phyloP scores from a whole-genome alignment of 2,113 vertebrate genomes.

The Nicator chloris region DNA sequence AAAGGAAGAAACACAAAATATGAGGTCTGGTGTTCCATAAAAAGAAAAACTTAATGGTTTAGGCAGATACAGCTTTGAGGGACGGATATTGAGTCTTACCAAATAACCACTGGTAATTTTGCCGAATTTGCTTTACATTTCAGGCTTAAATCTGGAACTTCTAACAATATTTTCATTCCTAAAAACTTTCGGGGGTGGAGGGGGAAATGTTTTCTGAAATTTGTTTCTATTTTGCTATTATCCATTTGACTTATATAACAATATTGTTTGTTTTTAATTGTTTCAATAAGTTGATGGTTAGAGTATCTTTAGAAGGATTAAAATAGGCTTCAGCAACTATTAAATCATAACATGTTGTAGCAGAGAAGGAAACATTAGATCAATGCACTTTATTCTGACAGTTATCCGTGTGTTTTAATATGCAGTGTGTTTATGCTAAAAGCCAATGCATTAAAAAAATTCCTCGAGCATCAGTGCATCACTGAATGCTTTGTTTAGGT shows the following conservation, averaged over 20 bases:
- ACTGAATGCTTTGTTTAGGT: constrained; percentile 34
- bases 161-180: not conserved
- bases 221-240: not conserved
- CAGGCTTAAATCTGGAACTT: not conserved
- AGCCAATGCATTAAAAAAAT: not conserved
- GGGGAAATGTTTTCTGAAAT: not conserved
- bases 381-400: not conserved
- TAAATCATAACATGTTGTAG: not conserved
- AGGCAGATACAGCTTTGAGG: not conserved
- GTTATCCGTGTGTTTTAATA: not conserved
- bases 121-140: not conserved
- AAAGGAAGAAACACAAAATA: not conserved
- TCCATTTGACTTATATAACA: not conserved
- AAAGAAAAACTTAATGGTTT: not conserved
- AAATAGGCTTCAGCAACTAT: not conserved
- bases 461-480: not conserved
- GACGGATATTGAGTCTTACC: not conserved
- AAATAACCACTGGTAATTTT: not conserved
- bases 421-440: not conserved
- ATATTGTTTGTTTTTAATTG: not conserved
- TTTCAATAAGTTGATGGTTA: not conserved
- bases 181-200: not conserved
- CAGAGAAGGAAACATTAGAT: not conserved
- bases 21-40: not conserved
- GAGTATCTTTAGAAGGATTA: not conserved